Base-by-base conservation (phyloP, 2,888 invertebrate genomes). In the Epirrhoe tristata region DNA sequence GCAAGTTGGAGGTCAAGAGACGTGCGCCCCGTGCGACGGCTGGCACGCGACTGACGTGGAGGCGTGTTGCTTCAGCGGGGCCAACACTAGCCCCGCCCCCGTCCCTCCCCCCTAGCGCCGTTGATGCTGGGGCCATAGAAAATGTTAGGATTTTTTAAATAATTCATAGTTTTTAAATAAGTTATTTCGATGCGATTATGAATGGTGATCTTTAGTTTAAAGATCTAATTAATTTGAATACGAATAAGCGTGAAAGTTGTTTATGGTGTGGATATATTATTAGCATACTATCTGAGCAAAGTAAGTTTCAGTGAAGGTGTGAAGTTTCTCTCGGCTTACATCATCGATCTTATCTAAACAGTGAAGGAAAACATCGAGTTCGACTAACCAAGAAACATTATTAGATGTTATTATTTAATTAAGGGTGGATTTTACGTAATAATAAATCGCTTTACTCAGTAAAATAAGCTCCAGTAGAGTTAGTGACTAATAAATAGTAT, bases 31-130 rank as follows among this genome's bases (percentile, higher is more conserved):
- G 67, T 63, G 43, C 80, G 81, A 77, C 81, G 81, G 81, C 76
- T 81, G 75, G 78, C 74, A 80, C 82, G 82, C 81, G 79, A 89
- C 89, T 86, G 81, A 76, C 77, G 53, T 61, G 81, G 82, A 80
- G 81, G 75, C 73, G 69, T 78, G 77, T 71, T 53, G 73, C 72
- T 67, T 69, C 70, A 50, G 73, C 79, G 77, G 78, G 81, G 83
- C 78, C 70, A 77, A 79, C 65, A 75, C 75, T 72, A 69, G 83
- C 81, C 62, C 82, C 89, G 88, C 89, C 89, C 77, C 72, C 76
- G 69, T 78, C 77, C 71, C 77, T 76, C 72, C 74, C 72, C 75
- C 72, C 74, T 77, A 77, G 76, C 78, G 73, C 74, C 76, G 76
- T 69, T 76, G 81, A 81, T 80, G 79, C 74, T 71, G 74, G 63